Evolutionary conservation across 2,797 vertebrate genomes (phyloP), one percentile per base, ranked within the genome.

Genomic region (Botia almorhae): DNA sequence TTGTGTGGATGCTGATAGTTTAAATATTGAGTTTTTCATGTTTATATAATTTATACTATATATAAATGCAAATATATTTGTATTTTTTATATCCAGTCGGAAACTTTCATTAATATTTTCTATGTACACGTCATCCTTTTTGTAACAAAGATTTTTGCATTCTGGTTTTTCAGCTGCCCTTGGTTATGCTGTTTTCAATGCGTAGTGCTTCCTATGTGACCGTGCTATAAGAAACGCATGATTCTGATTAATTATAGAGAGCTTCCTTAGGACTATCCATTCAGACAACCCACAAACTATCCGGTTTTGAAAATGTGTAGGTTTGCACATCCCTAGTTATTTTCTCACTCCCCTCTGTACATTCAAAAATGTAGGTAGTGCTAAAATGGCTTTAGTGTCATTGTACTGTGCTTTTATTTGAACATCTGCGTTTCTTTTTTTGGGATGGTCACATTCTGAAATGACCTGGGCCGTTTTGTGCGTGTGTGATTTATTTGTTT

Each of bases 401-500:
- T 67, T 80, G 56, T 50, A 58, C 69, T 58, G 70, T 33, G 69
- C 67, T 67, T 26, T 74, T 48, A 48, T 69, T 74, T 61, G 63
- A 78, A 74, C 61, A 80, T 80, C 78, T 69, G 75, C 21, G 50
- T 79, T 78, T 69, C 64, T 67, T 78, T 78, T 71, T 77, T 78
- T n/a, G 39, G 21, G 39, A 7, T 68, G 78, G 77, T 65, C 69
- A 79, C 61, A 48, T 74, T 80, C 50, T 36, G 64, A 74, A 53
- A 36, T 81, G 63, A 81, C 85, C 83, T 69, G 80, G 51, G 50
- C 70, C 48, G 46, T 82, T 80, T 74, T 73, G 50, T 89, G 88
- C 84, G 46, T 36, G 64, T 76, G 82, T 88, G 86, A 90, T 84
- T 88, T 80, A 88, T 83, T 69, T 51, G 12, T 80, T 74, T 74